Base-by-base conservation (phyloP, 35 echinoderm and acorn worm species). In the Acanthaster planci region DNA sequence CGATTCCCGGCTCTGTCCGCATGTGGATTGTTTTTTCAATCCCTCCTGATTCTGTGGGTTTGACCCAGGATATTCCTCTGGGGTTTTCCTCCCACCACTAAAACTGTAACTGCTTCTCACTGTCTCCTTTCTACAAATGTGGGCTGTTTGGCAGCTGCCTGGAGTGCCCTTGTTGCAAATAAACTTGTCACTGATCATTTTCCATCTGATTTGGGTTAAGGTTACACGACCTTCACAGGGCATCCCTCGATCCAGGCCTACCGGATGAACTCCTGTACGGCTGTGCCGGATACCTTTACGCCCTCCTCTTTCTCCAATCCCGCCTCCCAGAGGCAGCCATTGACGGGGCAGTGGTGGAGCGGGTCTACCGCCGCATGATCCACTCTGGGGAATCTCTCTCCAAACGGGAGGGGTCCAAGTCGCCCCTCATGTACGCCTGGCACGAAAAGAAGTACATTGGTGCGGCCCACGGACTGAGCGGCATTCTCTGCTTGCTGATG, bases 401-500 rank as follows among this genome's bases (percentile, higher is more conserved):
- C 10, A 75, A 50, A 47, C 56, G 80, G 83, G 87, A 94, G 32
- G n/a, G 58, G 31, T 75, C 77, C 17, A 36, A 27, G n/a, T 58
- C 88, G 8, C 87, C 95, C 35, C 77, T 98, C 76, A 90, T 93
- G 88, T 98, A 89, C 76, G 86, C 88, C 39, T 98, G 95, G 95
- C 95, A 98, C 68, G 77, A 85, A 0, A 98, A 98, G 54, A 76
- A 91, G 17, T 98, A 98, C 51, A 67, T 98, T 9, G 95, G 95
- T 34, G 95, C 95, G 15, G 92, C 91, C 29, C 95, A 98, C 85
- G 95, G 95, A n/a, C 59, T 98, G 44, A 35, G 84, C 76, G 95
- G 95, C 27, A 98, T 98, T 47, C 64, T 89, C 8, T 84, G 55
- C 34, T 40, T 93, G 38, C 83, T 98, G 14, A 64, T 98, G 84